phyloP scores from a whole-genome alignment of 2,113 vertebrate species.

The Otolemur garnettii region DNA sequence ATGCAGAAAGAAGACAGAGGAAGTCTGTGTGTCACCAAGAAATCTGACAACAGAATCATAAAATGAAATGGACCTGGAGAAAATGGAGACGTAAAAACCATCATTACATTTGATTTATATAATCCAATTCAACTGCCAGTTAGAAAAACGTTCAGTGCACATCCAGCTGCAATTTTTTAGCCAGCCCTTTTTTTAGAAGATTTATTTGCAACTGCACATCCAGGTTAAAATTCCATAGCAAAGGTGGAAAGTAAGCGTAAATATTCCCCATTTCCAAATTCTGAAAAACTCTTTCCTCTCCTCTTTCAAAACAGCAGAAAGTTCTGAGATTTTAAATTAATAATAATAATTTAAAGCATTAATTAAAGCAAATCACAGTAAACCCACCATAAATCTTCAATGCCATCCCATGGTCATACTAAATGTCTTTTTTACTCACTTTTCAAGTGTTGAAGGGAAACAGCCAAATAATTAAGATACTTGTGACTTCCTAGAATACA shows the following conservation, averaged over 20 bases:
- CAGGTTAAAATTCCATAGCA: conserved; percentile 14
- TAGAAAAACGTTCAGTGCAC: conserved; percentile 59
- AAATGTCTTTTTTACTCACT: not conserved
- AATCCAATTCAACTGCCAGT: conserved; percentile 48
- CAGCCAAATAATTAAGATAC: not conserved
- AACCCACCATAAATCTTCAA: not conserved
- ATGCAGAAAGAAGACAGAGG: not conserved
- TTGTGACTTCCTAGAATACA: not conserved
- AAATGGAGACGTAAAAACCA: conserved; percentile 66
- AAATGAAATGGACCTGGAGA: conserved; percentile 19
- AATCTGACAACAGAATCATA: not conserved
- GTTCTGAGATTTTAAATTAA: not conserved
- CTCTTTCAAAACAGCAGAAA: not conserved
- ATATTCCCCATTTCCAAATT: not conserved
- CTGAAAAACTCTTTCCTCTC: not conserved
- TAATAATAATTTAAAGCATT: conserved; percentile 15
- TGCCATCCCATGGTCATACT: not conserved
- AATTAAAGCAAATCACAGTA: conserved; percentile 24
- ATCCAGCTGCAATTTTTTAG: conserved; percentile 38
- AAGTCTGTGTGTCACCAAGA: conserved; percentile 20
- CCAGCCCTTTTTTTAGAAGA: conserved; percentile 28
- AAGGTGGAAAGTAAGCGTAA: not conserved
- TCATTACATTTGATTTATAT: conserved; percentile 62
- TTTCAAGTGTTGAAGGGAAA: not conserved
- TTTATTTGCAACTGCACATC: conserved; percentile 26